Percentiles rank a stretch among this genome's conserved stretches.
phyloP scores from a whole-genome alignment of 2,888 invertebrate species.

The Neoascia interrupta region DNA sequence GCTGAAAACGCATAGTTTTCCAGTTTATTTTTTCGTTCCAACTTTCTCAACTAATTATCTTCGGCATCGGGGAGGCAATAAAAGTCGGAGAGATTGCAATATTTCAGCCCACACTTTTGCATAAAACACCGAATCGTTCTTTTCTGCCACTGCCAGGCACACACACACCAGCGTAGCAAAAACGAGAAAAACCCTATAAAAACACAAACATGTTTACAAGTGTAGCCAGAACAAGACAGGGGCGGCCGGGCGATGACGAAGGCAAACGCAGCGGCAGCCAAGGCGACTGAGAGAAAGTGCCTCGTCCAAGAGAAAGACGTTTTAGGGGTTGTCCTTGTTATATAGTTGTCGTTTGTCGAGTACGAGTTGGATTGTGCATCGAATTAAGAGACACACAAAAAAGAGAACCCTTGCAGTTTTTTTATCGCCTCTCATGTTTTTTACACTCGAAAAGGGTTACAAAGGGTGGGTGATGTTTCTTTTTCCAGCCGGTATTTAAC shows the following conservation, averaged over 20 bases:
- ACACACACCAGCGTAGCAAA: slow-evolving; percentile 7
- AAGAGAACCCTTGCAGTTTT: slow-evolving; percentile 11
- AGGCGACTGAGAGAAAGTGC: slow-evolving; percentile 41
- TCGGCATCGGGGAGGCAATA: no score
- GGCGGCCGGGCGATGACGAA: not conserved
- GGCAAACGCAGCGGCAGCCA: not conserved
- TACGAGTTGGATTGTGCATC: not conserved
- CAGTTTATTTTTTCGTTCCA: no score
- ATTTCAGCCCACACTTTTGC: slow-evolving; percentile 21
- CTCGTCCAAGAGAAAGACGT: slow-evolving; percentile 17
- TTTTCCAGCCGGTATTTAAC: slow-evolving; percentile 34
- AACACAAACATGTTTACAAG: slow-evolving; percentile 17
- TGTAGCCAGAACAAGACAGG: slow-evolving; percentile 8
- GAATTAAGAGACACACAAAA: not conserved
- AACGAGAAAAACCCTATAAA: slow-evolving; percentile 30
- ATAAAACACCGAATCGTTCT: slow-evolving; percentile 25
- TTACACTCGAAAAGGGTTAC: slow-evolving; percentile 6
- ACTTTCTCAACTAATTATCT: no score
- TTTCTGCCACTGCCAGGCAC: slow-evolving; percentile 10
- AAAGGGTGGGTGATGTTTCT: slow-evolving; percentile 56
- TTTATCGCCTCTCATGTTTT: not conserved
- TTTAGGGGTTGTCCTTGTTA: slow-evolving; percentile 22
- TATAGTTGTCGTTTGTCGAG: not conserved
- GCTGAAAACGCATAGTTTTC: no score
- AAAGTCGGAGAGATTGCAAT: slow-evolving; percentile 9